Evolutionary conservation across 1,140 invertebrate genomes (phyloP), one percentile per base, ranked within the genome.

Genomic region (Polypedilum pembai): DNA sequence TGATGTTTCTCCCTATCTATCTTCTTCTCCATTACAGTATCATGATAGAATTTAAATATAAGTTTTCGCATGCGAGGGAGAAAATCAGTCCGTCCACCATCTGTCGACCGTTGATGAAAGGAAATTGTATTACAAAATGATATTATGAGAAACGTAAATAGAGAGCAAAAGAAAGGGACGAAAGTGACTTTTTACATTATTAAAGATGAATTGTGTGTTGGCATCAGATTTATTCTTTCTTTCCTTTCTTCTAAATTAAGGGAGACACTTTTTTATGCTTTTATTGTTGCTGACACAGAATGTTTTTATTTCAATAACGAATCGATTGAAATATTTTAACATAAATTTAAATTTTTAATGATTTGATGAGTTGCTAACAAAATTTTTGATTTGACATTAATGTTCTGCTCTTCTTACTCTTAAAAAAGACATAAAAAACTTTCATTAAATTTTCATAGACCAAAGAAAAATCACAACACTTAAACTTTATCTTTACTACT

Each of bases 21-120:
- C 45, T 1, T n/a, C 12, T 56, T 56, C 45, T n/a, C 45, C 12
- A 56, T 56, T n/a, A 56, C n/a, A 56, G 45, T 15, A 56, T 56
- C 45, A 56, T 15, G 45, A 56, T n/a, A 12, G 45, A 56, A 56
- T 56, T 56, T 56, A 56, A 56, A 56, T 56, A n/a, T 56, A 56
- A 56, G 24, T 33, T 33, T 33, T 33, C 24, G 24, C 24, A 33
- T 33, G 24, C 45, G 15, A 56, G 15, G n/a, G 45, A 56, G 12
- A 56, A 15, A 56, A 56, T 56, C 45, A 56, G 45, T 56, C 45
- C 45, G n/a, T 15, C n/a, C n/a, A 56, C 12, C 45, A 56, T 56
- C 45, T 56, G 45, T 56, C 45, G 45, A 56, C 4, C 12, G 45
- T 15, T 56, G 45, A 56, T 56, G 45, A 56, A 56, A 56, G 45